Base-by-base conservation (phyloP, 2,888 invertebrate genomes). In the Danaus chrysippus region DNA sequence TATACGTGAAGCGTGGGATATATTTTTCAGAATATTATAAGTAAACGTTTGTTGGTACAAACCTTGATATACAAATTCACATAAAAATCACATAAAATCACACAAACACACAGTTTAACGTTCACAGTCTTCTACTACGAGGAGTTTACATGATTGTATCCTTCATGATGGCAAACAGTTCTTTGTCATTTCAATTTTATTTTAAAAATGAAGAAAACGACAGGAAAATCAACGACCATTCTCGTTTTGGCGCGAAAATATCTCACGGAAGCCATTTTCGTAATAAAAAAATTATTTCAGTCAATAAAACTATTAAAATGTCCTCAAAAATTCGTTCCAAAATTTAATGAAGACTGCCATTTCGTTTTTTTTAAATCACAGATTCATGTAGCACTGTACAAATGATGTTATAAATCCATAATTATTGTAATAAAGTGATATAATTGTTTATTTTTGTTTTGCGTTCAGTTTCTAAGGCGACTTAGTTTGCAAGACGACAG, bases 381-480 rank as follows among this genome's bases (percentile, higher is more conserved):
- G 19, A 54, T 53, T 59, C n/a, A 41, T 23, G 43, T 54, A 53
- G 42, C 53, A 42, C 53, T 54, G 15, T 3, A 19, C 42, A 49
- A 43, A 41, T 58, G 19, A 54, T 42, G 44, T 59, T 56, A 60
- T 62, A 61, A 42, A 59, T 58, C 56, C 49, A 61, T 44, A 34
- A 34, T 43, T 64, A 59, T 67, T 70, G 71, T 68, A 63, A 63
- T 64, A 62, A 49, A 17, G 49, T 17, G 54, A 56, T 71, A 72
- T 72, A 65, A 71, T 81, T 86, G 87, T 89, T 90, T 89, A 86
- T 89, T 88, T 88, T 88, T 88, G 88, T 90, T 89, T 87, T 82
- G 86, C 74, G 73, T 76, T 73, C 65, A 81, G 90, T 89, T 88
- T 84, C 90, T 89, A 88, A 84, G 90, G 86, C 84, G 86, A 81